Percentiles rank a stretch among this genome's conserved stretches.
phyloP scores from a whole-genome alignment of 1,140 invertebrate genomes.

The Atta cephalotes region DNA sequence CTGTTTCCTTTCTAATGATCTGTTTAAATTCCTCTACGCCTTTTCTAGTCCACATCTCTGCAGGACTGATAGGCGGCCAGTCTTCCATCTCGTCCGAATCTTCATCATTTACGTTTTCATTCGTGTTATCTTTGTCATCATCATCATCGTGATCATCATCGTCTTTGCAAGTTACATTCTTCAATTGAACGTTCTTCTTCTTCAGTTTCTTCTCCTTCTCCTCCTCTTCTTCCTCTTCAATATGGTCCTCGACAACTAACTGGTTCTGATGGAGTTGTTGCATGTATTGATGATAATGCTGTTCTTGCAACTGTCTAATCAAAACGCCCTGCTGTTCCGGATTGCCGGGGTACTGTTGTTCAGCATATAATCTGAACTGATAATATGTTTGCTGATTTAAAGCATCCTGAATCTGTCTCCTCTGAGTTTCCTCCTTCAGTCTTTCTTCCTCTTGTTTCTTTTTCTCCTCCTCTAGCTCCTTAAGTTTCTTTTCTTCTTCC shows the following conservation, averaged over 20 bases:
- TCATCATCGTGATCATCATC: conserved; percentile 57
- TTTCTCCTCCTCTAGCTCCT: conserved; percentile 89
- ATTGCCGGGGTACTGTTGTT: conserved; percentile 97
- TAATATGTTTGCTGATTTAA: conserved; percentile 98
- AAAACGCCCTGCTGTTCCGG: conserved; percentile 97
- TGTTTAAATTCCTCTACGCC: conserved; percentile 97
- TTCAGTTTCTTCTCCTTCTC: conserved; percentile 10
- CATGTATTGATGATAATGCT: conserved; percentile 99
- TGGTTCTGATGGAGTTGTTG: conserved; percentile 92
- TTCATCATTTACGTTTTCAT: conserved; percentile 73
- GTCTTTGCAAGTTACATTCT: conserved; percentile 54
- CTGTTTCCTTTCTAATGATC: conserved; percentile 94
- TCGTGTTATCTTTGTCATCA: conserved; percentile 40
- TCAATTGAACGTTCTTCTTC: conserved; percentile 44
- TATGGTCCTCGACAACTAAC: conserved; percentile 87
- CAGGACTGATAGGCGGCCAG: conserved; percentile 89
- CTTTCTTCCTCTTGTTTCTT: conserved; percentile 87
- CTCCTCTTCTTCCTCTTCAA: conserved; percentile 72
- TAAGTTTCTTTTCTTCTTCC: conserved; percentile 87
- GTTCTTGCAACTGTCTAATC: conserved; percentile 97
- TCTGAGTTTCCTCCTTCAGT: conserved; percentile 88
- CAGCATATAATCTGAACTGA: conserved; percentile 97
- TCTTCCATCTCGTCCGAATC: conserved; percentile 85
- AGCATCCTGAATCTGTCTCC: conserved; percentile 96
- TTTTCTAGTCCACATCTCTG: conserved; percentile 97